These are phyloP conservation scores for Liposcelis brunnea DNA, from an alignment of 2,888 invertebrate species.

Conservation along the genomic window DNA sequence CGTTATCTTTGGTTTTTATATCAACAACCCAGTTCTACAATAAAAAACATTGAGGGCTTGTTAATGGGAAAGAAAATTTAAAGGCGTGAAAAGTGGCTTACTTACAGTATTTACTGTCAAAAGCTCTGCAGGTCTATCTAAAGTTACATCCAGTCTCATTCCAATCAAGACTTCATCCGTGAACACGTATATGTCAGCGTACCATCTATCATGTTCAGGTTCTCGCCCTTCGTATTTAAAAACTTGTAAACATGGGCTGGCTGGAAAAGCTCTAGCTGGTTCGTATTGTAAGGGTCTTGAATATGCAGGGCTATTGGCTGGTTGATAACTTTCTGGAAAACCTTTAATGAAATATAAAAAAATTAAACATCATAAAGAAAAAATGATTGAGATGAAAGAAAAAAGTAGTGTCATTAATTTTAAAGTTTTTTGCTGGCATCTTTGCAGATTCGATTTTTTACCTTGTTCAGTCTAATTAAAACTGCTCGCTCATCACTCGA, in stretches of 20 bases:
- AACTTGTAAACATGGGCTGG: conserved; percentile 37
- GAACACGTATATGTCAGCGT: conserved; percentile 38
- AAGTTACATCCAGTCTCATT: conserved; percentile 37
- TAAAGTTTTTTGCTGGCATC: no score
- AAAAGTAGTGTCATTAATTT: not conserved
- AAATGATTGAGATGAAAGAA: not conserved
- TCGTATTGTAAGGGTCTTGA: conserved; percentile 4
- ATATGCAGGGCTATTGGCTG: not conserved
- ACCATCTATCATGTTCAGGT: conserved; percentile 39
- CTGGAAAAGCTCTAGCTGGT: not conserved
- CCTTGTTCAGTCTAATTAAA: no score
- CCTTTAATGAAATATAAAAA: not conserved
- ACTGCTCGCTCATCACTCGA: no score
- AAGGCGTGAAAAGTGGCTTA: no score
- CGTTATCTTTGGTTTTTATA: conserved; percentile 37
- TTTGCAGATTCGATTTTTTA: no score
- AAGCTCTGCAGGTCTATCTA: conserved; percentile 40
- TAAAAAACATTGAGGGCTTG: no score
- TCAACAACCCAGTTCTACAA: conserved; percentile 41
- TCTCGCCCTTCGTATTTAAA: conserved; percentile 38
- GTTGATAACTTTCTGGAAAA: conserved; percentile 4
- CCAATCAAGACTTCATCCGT: conserved; percentile 39
- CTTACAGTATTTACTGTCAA: conserved; percentile 42
- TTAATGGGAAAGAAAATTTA: no score
- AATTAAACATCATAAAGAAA: not conserved